Evolutionary conservation across 2,888 invertebrate species (phyloP).

Genomic region (Cheilosia variabilis): DNA sequence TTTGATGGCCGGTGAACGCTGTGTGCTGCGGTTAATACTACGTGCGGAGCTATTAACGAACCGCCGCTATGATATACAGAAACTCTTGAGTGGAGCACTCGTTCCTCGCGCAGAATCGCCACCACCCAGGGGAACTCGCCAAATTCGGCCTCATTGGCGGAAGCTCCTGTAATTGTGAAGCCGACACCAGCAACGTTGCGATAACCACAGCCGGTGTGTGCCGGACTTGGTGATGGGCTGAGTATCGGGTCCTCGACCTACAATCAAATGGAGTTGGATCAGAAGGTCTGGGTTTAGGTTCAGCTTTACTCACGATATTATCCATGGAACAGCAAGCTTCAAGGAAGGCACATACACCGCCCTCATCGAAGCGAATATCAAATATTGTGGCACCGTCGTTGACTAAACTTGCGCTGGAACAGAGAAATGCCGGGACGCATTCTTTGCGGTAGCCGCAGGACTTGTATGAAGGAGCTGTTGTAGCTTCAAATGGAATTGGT

Average conservation of each 20-base stretch:
- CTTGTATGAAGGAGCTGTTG: slow-evolving; percentile 66
- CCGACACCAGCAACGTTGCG: slow-evolving; percentile 89
- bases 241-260: slow-evolving; percentile 71
- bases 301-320: slow-evolving; percentile 77
- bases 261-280: not conserved
- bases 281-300: not conserved
- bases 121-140: slow-evolving; percentile 95
- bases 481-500: not conserved
- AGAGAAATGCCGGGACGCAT: slow-evolving; percentile 92
- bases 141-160: slow-evolving; percentile 87
- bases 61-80: slow-evolving; percentile 91
- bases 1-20: slow-evolving; percentile 82
- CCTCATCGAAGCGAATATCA: slow-evolving; percentile 88
- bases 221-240: slow-evolving; percentile 71
- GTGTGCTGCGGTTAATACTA: slow-evolving; percentile 92
- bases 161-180: slow-evolving; percentile 87
- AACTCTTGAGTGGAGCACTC: slow-evolving; percentile 83
- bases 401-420: slow-evolving; percentile 88
- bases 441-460: slow-evolving; percentile 85
- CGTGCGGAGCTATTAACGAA: slow-evolving; percentile 89
- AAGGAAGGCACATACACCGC: slow-evolving; percentile 78
- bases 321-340: slow-evolving; percentile 80
- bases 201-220: slow-evolving; percentile 86
- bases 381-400: slow-evolving; percentile 89
- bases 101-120: slow-evolving; percentile 86